phyloP scores from a whole-genome alignment of 2,113 vertebrate species.

The Apodemus speciosus region DNA sequence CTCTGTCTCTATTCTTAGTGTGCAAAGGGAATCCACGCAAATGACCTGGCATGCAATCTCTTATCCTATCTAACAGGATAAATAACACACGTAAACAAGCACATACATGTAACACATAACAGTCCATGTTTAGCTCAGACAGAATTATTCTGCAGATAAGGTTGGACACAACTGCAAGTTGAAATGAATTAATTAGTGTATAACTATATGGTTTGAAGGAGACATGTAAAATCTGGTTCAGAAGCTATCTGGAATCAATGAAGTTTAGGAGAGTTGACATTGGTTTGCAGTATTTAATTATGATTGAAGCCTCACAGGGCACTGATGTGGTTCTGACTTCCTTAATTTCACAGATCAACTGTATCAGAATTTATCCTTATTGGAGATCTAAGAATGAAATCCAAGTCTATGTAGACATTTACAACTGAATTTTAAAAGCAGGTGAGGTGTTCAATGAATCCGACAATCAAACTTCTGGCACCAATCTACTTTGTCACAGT shows the following conservation, averaged over 20 bases:
- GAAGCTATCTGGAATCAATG: background rate
- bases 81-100: background rate
- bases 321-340: slow-evolving; percentile 4
- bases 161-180: background rate
- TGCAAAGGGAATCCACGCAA: background rate
- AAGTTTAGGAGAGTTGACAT: background rate
- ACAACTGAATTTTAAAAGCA: background rate
- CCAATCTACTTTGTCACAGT: background rate
- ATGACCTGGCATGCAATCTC: background rate
- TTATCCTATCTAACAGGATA: background rate
- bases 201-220: background rate
- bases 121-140: background rate
- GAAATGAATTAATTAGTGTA: background rate
- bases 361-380: background rate
- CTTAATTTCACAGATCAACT: background rate
- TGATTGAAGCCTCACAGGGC: background rate
- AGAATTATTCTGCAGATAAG: background rate
- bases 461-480: slow-evolving; percentile 30
- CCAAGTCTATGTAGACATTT: background rate
- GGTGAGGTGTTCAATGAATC: background rate
- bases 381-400: background rate
- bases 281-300: slow-evolving; percentile 28
- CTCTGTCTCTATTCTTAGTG: background rate
- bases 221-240: background rate
- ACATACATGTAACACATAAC: background rate